Conservation (phyloP, 2,113 vertebrate species). For the Chionis minor region DNA sequence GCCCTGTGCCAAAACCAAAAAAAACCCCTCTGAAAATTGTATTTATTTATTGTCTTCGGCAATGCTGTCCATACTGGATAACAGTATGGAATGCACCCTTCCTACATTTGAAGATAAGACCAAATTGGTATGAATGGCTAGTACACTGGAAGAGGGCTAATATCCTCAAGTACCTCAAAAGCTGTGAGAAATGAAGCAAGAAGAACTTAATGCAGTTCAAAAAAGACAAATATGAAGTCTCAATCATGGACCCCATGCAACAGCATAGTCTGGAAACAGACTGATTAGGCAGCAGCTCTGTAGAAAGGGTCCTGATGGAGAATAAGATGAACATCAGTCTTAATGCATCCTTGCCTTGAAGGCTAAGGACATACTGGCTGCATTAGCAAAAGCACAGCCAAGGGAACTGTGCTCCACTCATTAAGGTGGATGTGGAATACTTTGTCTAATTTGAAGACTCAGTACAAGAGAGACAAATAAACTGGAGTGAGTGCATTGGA, state of each 20-base stretch:
- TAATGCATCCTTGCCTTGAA: not conserved
- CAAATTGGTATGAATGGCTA: not conserved
- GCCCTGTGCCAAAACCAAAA: not conserved
- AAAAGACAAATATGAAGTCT: not conserved
- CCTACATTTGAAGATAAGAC: not conserved
- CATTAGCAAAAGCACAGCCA: not conserved
- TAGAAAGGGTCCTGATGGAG: not conserved
- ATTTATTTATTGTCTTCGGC: not conserved
- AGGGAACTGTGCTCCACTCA: not conserved
- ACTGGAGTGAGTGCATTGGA: not conserved
- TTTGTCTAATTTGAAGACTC: not conserved
- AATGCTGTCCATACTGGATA: not conserved
- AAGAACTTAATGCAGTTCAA: not conserved
- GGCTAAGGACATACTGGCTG: not conserved
- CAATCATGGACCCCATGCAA: not conserved
- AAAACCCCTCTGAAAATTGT: not conserved
- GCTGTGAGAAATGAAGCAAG: not conserved
- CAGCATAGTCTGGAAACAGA: not conserved
- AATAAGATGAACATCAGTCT: not conserved
- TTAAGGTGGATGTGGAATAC: not conserved
- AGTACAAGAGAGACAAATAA: not conserved
- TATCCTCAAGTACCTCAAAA: not conserved
- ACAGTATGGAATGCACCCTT: fast-evolving
- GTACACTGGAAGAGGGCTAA: not conserved
- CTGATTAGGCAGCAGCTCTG: not conserved